Conservation (phyloP, 2,797 vertebrate species). For the Kryptolebias ocellatus region DNA sequence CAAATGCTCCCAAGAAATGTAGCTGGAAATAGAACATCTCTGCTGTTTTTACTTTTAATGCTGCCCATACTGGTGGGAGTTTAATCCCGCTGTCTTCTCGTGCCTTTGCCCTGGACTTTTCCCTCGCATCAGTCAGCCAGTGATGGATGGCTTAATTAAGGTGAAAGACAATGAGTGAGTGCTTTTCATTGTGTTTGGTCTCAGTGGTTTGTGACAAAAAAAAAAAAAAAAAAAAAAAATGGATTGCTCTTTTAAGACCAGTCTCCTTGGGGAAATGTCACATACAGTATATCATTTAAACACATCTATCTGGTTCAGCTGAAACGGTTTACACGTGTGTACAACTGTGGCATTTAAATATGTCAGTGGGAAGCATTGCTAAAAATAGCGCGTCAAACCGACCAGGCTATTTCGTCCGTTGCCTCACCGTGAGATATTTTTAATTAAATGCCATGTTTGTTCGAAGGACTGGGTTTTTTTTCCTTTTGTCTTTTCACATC, state of each 20-base stretch:
- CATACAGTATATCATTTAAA: constrained; percentile 65
- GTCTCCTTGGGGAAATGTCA: constrained; percentile 79
- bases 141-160: constrained; percentile 86
- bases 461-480: constrained; percentile 16
- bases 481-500: constrained; percentile 22
- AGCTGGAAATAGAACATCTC: neutral
- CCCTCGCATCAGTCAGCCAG: constrained; percentile 68
- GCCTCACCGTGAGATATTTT: constrained; percentile 1
- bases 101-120: constrained; percentile 61
- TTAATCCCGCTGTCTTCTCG: constrained; percentile 53
- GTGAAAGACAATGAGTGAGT: constrained; percentile 83
- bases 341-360: constrained; percentile 30
- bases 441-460: constrained; percentile 33
- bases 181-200: constrained; percentile 82
- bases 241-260: constrained; percentile 74
- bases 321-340: constrained; percentile 25
- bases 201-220: constrained; percentile 72
- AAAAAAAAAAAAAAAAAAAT: constrained; percentile 61
- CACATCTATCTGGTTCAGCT: constrained; percentile 48
- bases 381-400: neutral
- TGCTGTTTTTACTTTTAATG: constrained; percentile 61
- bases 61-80: constrained; percentile 51
- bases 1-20: constrained; percentile 42
- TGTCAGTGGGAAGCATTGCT: constrained; percentile 2
- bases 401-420: neutral